phyloP scores from a whole-genome alignment of 2,888 invertebrate genomes.

The Hypomecis punctinalis region DNA sequence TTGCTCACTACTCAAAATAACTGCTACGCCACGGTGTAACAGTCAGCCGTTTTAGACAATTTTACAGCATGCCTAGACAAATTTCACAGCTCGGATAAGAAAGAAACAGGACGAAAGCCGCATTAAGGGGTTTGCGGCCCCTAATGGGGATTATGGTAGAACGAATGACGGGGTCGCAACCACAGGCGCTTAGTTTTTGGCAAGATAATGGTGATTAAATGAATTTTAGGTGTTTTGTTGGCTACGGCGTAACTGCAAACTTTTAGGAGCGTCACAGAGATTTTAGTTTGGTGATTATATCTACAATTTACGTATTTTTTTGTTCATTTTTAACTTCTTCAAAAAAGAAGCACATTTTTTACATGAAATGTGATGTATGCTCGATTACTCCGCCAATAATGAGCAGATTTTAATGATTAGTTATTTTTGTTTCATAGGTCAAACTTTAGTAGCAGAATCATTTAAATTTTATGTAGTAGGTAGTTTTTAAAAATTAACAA shows the following conservation, averaged over 20 bases:
- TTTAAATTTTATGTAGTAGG: too few relatives aligned
- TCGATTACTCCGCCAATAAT: too few relatives aligned
- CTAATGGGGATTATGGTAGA: slow-evolving; percentile 73
- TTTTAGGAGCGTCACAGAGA: slow-evolving; percentile 32
- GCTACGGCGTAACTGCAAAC: slow-evolving; percentile 46
- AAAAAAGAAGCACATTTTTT: too few relatives aligned
- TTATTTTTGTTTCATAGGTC: too few relatives aligned
- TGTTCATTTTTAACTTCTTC: too few relatives aligned
- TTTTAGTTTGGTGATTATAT: not conserved
- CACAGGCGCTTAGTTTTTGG: slow-evolving; percentile 65
- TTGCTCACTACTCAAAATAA: not conserved
- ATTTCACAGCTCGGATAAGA: slow-evolving; percentile 80
- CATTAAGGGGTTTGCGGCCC: slow-evolving; percentile 71
- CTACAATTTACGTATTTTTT: not conserved
- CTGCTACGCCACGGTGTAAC: slow-evolving; percentile 55
- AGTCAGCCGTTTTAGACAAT: slow-evolving; percentile 61
- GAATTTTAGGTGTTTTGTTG: slow-evolving; percentile 60
- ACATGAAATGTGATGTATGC: too few relatives aligned
- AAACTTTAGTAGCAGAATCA: too few relatives aligned
- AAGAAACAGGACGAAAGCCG: slow-evolving; percentile 78
- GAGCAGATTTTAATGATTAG: too few relatives aligned
- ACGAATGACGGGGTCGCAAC: slow-evolving; percentile 66
- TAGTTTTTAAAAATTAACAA: too few relatives aligned
- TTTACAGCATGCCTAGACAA: slow-evolving; percentile 82
- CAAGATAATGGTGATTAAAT: slow-evolving; percentile 74